A percentile compares a stretch with the other conserved stretches of the same genome.
Evolutionary conservation across 2,888 invertebrate genomes (phyloP).

Genomic region (Helleia helle): DNA sequence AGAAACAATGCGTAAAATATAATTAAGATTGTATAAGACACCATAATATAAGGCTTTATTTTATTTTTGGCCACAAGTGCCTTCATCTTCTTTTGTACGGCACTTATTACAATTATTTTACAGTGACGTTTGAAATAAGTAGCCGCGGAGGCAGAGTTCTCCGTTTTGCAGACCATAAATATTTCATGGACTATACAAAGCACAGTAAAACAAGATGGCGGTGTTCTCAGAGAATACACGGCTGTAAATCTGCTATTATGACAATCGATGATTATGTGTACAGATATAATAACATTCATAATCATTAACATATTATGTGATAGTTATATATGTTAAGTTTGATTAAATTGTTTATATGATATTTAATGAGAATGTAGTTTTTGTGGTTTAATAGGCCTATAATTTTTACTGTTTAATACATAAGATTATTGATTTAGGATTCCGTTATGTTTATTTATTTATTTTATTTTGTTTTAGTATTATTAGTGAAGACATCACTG

Average conservation of each 20-base stretch:
- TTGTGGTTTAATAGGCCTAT: too few species aligned
- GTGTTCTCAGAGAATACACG: slow-evolving; percentile 25
- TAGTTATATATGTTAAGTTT: too few species aligned
- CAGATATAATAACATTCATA: slow-evolving; percentile 20
- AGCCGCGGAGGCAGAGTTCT: background rate
- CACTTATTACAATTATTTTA: background rate
- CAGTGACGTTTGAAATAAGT: slow-evolving; percentile 1
- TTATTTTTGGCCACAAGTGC: too few species aligned
- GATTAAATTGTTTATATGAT: too few species aligned
- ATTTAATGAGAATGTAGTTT: too few species aligned
- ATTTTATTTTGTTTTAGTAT: background rate
- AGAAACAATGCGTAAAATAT: too few species aligned
- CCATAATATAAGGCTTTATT: too few species aligned
- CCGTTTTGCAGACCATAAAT: slow-evolving; percentile 14
- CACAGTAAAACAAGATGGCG: slow-evolving; percentile 31
- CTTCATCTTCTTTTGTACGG: background rate
- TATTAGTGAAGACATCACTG: slow-evolving; percentile 1
- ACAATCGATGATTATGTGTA: slow-evolving; percentile 24
- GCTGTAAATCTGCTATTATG: slow-evolving; percentile 26
- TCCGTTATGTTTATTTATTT: too few species aligned
- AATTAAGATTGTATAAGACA: too few species aligned
- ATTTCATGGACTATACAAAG: slow-evolving; percentile 20
- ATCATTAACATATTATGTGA: too few species aligned
- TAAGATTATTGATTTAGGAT: too few species aligned
- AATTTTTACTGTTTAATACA: too few species aligned